Evolutionary conservation across 2,888 invertebrate genomes (phyloP).

Genomic region (Theodoxus fluviatilis): DNA sequence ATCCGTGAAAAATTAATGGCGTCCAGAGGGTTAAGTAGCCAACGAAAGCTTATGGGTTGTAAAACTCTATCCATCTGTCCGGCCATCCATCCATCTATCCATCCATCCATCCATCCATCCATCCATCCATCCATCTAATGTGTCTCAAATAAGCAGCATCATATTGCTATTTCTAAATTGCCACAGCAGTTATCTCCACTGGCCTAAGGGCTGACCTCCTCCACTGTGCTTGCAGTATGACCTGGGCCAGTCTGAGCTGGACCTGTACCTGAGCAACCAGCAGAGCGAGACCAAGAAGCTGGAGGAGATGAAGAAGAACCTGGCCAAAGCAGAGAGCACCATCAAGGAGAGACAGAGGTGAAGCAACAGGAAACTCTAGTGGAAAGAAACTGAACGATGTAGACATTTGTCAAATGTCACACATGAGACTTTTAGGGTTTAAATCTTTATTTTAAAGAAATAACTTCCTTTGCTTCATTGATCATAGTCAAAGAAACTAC

Average conservation of each 20-base stretch:
- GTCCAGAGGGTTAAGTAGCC: too few relatives aligned
- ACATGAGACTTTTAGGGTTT: neutral
- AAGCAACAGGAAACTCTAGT: too few relatives aligned
- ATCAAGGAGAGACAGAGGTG: conserved; percentile 66
- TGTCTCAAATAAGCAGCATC: too few relatives aligned
- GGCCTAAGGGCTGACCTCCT: neutral
- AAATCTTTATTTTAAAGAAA: neutral
- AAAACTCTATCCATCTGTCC: too few relatives aligned
- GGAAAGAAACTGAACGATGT: neutral
- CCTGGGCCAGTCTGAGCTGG: conserved; percentile 80
- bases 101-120: too few relatives aligned
- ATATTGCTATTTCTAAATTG: too few relatives aligned
- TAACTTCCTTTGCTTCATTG: neutral
- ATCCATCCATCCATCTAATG: too few relatives aligned
- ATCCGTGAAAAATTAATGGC: too few relatives aligned
- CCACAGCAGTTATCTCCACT: neutral
- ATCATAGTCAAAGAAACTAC: too few relatives aligned
- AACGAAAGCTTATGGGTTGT: too few relatives aligned
- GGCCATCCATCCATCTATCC: too few relatives aligned
- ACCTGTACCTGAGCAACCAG: conserved; percentile 77
- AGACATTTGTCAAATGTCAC: neutral
- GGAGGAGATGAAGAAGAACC: conserved; percentile 69
- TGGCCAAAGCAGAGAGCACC: conserved; percentile 63
- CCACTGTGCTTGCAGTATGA: neutral
- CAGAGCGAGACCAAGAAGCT: conserved; percentile 74